Conservation (phyloP, 2,888 invertebrate genomes). For the Glyphotaelius pellucidus region DNA sequence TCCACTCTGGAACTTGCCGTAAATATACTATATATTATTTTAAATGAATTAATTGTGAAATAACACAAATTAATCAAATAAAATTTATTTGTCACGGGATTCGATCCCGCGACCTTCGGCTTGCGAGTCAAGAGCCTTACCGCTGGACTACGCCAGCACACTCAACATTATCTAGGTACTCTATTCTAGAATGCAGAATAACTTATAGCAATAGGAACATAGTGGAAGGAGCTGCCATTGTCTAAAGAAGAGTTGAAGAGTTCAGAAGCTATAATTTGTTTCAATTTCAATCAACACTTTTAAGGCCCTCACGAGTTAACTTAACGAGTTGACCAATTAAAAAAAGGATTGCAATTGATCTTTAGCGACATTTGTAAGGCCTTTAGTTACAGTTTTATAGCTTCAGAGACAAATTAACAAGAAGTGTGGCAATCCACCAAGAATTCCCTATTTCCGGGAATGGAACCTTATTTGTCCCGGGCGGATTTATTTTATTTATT, state of each 20-base stretch:
- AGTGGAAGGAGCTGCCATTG: background rate
- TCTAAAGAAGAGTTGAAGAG: too few species aligned
- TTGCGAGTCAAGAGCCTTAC: too few species aligned
- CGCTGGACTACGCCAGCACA: too few species aligned
- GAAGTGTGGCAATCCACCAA: slow-evolving; percentile 6
- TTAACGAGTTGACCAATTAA: slow-evolving; percentile 4
- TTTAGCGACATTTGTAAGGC: slow-evolving; percentile 48
- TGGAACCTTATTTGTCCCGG: slow-evolving; percentile 57
- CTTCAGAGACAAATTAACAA: slow-evolving; percentile 53
- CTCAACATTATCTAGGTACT: background rate
- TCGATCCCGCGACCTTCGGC: too few species aligned
- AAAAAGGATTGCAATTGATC: background rate
- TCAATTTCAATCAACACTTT: background rate
- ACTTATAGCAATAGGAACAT: background rate
- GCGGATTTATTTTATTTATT: slow-evolving; percentile 65
- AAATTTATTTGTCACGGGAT: too few species aligned
- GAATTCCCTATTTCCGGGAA: slow-evolving; percentile 39
- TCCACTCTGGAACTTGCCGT: too few species aligned
- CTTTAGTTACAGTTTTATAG: slow-evolving; percentile 42
- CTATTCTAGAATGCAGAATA: background rate
- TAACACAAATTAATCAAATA: too few species aligned
- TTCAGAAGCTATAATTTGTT: background rate
- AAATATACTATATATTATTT: too few species aligned
- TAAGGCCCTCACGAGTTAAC: background rate
- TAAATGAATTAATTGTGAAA: too few species aligned